Evolutionary conservation across 2,888 invertebrate species (phyloP).

Genomic region (Apotomis betuletana): DNA sequence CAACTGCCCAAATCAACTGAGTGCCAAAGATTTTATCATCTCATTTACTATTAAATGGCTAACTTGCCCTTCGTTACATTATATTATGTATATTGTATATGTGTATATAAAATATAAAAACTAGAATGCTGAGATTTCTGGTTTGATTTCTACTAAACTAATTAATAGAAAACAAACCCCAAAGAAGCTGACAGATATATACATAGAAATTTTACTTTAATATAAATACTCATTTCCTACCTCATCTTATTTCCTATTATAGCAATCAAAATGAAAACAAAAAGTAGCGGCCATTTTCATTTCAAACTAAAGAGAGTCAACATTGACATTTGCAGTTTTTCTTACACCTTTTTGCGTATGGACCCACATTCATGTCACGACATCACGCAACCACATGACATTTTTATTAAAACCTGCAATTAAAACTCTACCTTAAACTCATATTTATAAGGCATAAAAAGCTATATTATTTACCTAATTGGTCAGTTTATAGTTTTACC

Average conservation of each 20-base stretch:
- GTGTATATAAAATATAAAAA: too few relatives aligned
- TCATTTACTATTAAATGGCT: too few relatives aligned
- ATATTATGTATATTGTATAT: too few relatives aligned
- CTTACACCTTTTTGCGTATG: slow-evolving; percentile 30
- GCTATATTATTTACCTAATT: slow-evolving; percentile 18
- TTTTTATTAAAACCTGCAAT: slow-evolving; percentile 18
- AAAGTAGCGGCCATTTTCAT: not conserved
- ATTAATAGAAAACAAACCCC: too few relatives aligned
- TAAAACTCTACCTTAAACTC: not conserved
- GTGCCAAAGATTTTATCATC: too few relatives aligned
- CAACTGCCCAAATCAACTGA: too few relatives aligned
- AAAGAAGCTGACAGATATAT: too few relatives aligned
- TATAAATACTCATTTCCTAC: too few relatives aligned
- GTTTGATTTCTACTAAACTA: too few relatives aligned
- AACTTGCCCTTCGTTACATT: too few relatives aligned
- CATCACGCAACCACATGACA: slow-evolving; percentile 7
- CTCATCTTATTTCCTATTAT: not conserved
- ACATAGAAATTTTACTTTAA: too few relatives aligned
- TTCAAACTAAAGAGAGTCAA: not conserved
- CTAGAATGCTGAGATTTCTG: too few relatives aligned
- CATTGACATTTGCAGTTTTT: slow-evolving; percentile 13
- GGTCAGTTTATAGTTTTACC: slow-evolving; percentile 30
- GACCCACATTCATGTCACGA: slow-evolving; percentile 21
- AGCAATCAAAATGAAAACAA: not conserved
- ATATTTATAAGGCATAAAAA: not conserved